phyloP scores from a whole-genome alignment of 2,888 invertebrate species.

The Timema podura region DNA sequence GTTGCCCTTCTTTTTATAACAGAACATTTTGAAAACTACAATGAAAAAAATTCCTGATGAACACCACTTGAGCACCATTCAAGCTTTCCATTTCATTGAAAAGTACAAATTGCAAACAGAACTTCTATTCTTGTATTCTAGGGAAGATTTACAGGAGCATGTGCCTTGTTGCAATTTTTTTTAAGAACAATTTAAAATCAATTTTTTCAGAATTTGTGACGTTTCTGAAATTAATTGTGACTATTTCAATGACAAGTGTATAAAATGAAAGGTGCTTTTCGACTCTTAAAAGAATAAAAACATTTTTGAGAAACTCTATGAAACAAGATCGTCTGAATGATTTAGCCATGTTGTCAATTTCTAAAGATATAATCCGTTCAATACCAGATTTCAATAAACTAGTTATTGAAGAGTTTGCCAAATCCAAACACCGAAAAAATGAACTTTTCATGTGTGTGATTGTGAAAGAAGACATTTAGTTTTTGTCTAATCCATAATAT shows the following conservation, averaged over 20 bases:
- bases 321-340: too few relatives aligned
- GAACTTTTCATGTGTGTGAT: too few relatives aligned
- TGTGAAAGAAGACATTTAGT: too few relatives aligned
- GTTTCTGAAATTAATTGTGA: neutral
- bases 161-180: neutral
- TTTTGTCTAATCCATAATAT: too few relatives aligned
- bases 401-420: neutral
- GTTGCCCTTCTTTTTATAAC: neutral
- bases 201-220: neutral
- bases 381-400: neutral
- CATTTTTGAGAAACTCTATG: too few relatives aligned
- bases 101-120: neutral
- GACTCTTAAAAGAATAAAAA: neutral
- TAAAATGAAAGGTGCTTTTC: neutral
- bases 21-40: neutral
- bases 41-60: neutral
- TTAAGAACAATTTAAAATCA: neutral
- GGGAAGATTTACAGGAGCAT: conserved; percentile 1
- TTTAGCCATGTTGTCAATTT: too few relatives aligned
- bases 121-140: neutral
- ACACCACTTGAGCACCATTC: too few relatives aligned
- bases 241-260: neutral
- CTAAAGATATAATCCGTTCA: too few relatives aligned
- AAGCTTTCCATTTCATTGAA: neutral
- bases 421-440: too few relatives aligned